Conservation (phyloP, 2,797 vertebrate species). For the Betta splendens region DNA sequence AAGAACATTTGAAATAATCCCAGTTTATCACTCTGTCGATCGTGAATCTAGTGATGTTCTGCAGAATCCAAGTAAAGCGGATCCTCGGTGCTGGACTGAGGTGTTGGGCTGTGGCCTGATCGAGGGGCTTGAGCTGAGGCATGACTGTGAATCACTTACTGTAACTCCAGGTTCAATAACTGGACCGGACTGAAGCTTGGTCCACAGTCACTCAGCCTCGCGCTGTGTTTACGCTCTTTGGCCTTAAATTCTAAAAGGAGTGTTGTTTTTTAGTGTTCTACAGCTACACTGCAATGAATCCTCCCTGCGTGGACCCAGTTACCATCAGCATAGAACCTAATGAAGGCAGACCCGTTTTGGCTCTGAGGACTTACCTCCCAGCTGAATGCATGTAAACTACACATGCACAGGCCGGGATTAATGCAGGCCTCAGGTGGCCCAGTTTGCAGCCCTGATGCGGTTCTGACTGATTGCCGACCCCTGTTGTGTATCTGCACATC, state of each 20-base stretch:
- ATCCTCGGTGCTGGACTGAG: neutral
- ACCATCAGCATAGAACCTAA: too few relatives aligned
- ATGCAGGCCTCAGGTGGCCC: constrained; percentile 28
- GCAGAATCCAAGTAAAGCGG: neutral
- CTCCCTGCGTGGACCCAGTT: too few relatives aligned
- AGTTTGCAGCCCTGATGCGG: constrained; percentile 4
- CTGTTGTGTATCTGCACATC: constrained; percentile 24
- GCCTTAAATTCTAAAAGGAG: constrained; percentile 10
- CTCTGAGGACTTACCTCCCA: too few relatives aligned
- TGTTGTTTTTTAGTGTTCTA: neutral
- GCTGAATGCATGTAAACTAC: too few relatives aligned
- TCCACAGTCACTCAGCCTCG: neutral
- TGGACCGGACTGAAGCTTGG: neutral
- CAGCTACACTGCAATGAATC: too few relatives aligned
- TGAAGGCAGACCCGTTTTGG: neutral
- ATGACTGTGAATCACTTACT: constrained; percentile 5
- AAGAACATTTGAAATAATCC: too few relatives aligned
- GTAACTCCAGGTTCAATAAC: constrained; percentile 19
- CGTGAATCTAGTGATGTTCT: too few relatives aligned
- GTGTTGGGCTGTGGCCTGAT: neutral
- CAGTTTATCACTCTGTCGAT: too few relatives aligned
- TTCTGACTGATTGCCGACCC: constrained; percentile 33
- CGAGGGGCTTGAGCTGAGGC: neutral
- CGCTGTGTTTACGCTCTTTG: constrained; percentile 21
- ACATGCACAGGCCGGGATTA: neutral